A percentile compares a stretch with the other conserved stretches of the same genome.
Evolutionary conservation across 2,113 vertebrate species (phyloP).

Genomic region (Lagenorhynchus albirostris): DNA sequence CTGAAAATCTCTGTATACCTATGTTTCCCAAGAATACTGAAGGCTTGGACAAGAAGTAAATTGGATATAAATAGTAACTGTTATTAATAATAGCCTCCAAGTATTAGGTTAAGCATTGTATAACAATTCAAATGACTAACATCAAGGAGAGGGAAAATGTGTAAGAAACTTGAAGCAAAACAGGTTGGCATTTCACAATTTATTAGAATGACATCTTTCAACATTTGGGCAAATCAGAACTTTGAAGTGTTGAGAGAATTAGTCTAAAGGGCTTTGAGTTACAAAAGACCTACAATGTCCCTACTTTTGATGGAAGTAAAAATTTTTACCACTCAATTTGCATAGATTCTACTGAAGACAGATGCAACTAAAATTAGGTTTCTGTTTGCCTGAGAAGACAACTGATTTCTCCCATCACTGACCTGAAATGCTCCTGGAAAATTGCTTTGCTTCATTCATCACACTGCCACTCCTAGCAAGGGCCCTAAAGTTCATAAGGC

Average conservation of each 20-base stretch:
- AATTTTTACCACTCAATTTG: conserved; percentile 33
- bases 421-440: conserved; percentile 53
- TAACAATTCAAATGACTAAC: conserved; percentile 18
- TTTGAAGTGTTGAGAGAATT: conserved; percentile 5
- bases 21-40: background rate
- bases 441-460: conserved; percentile 27
- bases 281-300: background rate
- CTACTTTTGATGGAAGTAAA: conserved; percentile 3
- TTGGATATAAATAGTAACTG: background rate
- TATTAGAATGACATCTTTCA: conserved; percentile 15
- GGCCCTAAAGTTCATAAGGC: background rate
- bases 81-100: conserved; percentile 14
- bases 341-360: conserved; percentile 7
- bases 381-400: conserved; percentile 46
- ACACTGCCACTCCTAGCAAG: background rate
- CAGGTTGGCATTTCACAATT: background rate
- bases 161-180: conserved; percentile 10
- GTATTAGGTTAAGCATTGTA: conserved; percentile 20
- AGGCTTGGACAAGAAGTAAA: background rate
- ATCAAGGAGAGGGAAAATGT: background rate
- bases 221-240: background rate
- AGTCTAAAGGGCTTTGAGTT: conserved; percentile 5
- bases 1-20: background rate
- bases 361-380: conserved; percentile 44
- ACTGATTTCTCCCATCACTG: conserved; percentile 31